Conservation (phyloP, 2,797 vertebrate species). For the Rhincodon typus region DNA sequence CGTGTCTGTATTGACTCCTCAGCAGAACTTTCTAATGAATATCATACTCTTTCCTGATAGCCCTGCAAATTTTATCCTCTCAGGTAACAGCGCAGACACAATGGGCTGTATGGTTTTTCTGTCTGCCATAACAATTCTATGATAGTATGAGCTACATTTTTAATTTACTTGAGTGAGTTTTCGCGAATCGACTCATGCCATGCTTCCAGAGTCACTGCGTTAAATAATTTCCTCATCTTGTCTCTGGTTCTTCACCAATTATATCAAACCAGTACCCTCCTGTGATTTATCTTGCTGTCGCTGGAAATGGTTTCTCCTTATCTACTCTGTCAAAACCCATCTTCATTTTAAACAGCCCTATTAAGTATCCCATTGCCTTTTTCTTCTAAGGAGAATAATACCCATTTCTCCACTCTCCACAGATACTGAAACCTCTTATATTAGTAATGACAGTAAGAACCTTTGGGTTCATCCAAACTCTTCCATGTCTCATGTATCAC, state of each 20-base stretch:
- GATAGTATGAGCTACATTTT: background rate
- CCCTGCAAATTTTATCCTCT: background rate
- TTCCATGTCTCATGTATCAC: background rate
- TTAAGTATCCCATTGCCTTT: background rate
- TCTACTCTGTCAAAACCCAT: background rate
- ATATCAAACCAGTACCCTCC: background rate
- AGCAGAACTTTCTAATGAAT: background rate
- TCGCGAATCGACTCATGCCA: background rate
- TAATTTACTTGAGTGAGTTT: background rate
- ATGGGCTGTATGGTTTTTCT: too few relatives aligned
- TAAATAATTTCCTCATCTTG: background rate
- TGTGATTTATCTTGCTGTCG: background rate
- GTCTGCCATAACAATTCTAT: too few relatives aligned
- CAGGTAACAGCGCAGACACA: background rate
- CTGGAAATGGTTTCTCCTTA: background rate
- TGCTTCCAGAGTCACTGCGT: background rate
- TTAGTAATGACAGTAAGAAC: background rate
- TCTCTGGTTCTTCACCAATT: background rate
- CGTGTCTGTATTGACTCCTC: background rate
- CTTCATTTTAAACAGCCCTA: background rate
- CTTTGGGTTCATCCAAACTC: background rate
- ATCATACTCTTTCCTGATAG: background rate
- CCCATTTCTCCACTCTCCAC: background rate
- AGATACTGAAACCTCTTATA: background rate
- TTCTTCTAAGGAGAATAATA: background rate